Base-by-base conservation (phyloP, 2,113 vertebrate genomes). In the Fukomys damarensis region DNA sequence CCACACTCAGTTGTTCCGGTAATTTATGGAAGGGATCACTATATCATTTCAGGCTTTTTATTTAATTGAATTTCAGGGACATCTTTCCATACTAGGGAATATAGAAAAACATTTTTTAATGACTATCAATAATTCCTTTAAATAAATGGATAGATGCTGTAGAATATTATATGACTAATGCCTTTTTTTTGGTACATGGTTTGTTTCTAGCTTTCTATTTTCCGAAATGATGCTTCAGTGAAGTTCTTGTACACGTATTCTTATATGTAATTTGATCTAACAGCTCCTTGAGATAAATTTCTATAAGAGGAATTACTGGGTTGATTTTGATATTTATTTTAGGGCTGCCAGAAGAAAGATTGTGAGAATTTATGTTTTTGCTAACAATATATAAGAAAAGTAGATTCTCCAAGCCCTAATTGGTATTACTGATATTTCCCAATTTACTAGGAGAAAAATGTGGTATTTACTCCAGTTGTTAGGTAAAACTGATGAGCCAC, bases 271-370 rank as follows among this genome's bases (percentile, higher is more conserved):
- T 38, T 54, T 56, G 74, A 88, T 24, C 32, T 90, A 86, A 56
- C 59, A 83, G 59, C 12, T 93, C 28, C 63, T 87, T 65, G 28
- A 97, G 88, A 89, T 58, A 86, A 86, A 92, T 79, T 84, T 97
- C 74, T 89, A 83, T 38, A 83, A 89, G 41, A 94, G 30, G 16
- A 95, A 79, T 86, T 94, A 59, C 43, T 93, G 22, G 41, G 2
- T 89, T 38, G 28, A 80, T 80, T 92, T 89, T 90, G 49, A 38
- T 54, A 32, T 54, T 30, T 80, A 72, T 92, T 92, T 96, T 46
- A 77, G 65, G 38, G 61, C 20, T 77, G 8, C 43, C 24, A 58
- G 91, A 86, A 91, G 52, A 68, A 74, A 89, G 8, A 2, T 22
- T 68, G 12, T 58, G 61, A 87, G 38, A 82, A 86, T 43, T 16